Conservation (phyloP, 2,888 invertebrate genomes). For the Flexamia atlantica region DNA sequence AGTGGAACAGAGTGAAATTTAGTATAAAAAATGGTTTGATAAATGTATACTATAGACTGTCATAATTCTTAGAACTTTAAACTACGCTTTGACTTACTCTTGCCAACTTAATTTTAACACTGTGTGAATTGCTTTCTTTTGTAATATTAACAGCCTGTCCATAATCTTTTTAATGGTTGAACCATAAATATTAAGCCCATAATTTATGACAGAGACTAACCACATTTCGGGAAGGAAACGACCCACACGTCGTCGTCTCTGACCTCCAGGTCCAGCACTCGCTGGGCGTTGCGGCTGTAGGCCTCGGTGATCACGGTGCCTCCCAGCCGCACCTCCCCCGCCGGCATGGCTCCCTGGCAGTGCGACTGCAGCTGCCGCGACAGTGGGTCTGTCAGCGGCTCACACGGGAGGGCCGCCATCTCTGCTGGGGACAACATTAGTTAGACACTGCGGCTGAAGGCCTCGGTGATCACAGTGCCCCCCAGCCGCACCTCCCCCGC, state of each 20-base stretch:
- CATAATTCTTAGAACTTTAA: too few relatives aligned
- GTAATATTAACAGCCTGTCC: too few relatives aligned
- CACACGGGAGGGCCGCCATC: not conserved
- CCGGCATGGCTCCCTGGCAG: conserved; percentile 52
- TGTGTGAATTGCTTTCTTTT: too few relatives aligned
- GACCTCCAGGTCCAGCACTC: conserved; percentile 74
- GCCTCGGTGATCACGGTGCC: conserved; percentile 66
- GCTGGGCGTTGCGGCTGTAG: conserved; percentile 66
- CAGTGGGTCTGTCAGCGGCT: conserved; percentile 28
- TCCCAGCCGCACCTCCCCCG: conserved; percentile 38
- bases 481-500: conserved; percentile 39
- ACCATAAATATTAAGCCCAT: too few relatives aligned
- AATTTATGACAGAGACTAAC: conserved; percentile 73
- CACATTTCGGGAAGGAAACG: conserved; percentile 78
- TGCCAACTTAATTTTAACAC: too few relatives aligned
- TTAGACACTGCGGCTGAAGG: conserved; percentile 60
- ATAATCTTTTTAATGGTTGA: too few relatives aligned
- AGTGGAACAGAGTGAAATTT: too few relatives aligned
- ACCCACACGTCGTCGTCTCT: conserved; percentile 78
- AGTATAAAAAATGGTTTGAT: too few relatives aligned
- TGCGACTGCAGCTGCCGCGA: conserved; percentile 12
- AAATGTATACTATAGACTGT: too few relatives aligned
- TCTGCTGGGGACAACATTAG: not conserved
- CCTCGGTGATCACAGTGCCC: conserved; percentile 65
- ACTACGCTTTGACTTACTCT: too few relatives aligned